phyloP scores from a whole-genome alignment of 2,797 vertebrate genomes.

The Mormyrops boulengeri region DNA sequence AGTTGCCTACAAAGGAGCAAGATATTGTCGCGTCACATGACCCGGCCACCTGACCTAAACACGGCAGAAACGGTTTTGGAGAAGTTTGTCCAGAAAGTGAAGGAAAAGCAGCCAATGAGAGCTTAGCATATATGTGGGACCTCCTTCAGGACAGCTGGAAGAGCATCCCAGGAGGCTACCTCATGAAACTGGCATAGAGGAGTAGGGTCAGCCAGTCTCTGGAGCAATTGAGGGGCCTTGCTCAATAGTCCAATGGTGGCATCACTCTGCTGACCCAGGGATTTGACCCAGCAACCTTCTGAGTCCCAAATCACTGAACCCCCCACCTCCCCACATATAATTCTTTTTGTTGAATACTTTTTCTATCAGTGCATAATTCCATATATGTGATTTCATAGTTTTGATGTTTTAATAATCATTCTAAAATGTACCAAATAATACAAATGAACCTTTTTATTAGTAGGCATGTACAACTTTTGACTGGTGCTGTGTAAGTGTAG shows the following conservation, averaged over 20 bases:
- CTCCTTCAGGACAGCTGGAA: not conserved
- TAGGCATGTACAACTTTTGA: not conserved
- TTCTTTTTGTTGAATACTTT: not conserved
- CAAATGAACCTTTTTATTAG: not conserved
- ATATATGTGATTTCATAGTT: not conserved
- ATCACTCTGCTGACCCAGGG: not conserved
- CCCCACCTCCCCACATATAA: no score
- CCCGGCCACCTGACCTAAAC: not conserved
- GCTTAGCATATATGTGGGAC: not conserved
- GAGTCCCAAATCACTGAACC: not conserved
- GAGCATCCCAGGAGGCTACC: not conserved
- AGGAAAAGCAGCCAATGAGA: not conserved
- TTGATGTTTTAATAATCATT: not conserved
- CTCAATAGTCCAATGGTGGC: not conserved
- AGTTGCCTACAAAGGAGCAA: not conserved
- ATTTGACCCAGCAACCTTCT: not conserved
- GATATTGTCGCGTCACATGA: not conserved
- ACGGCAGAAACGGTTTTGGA: not conserved
- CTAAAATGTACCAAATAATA: not conserved
- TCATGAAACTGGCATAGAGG: not conserved
- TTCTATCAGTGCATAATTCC: not conserved
- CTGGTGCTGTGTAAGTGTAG: not conserved
- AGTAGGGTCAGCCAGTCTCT: not conserved
- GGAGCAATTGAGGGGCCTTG: not conserved
- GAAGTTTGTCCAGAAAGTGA: not conserved